Evolutionary conservation across 2,888 invertebrate species (phyloP), one percentile per base, ranked within the genome.

Genomic region (Polietes domitor): DNA sequence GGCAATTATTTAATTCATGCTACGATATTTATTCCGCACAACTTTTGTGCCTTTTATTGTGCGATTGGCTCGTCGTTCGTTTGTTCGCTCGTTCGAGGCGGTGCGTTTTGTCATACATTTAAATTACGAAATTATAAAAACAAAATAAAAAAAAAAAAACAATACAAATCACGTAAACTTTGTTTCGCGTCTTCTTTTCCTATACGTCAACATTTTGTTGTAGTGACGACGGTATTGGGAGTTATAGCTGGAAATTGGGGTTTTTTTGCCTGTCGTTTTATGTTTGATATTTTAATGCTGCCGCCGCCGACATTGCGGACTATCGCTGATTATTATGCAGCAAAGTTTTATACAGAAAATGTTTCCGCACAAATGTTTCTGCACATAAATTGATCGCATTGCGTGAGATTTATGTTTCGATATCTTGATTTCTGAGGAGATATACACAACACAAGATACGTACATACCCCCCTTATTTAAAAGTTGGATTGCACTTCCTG

Each of bases 81-180:
- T 47, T 21, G 47, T 47, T 32, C 47, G 47, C 12, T n/a, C 7
- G 5, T 47, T 5, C 47, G 47, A 47, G 2, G 53, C 19, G 47
- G 2, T 82, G 73, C 63, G 70, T 26, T 80, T 24, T 72, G 75
- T 47, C 77, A 75, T 77, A 63, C 83, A 80, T 84, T 75, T 77
- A 75, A 83, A 80, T 84, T 71, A 76, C 70, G 47, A 75, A 37
- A 65, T 65, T 65, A 37, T 32, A 63, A 17, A 50, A 58, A 24
- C 4, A 19, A 55, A 55, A 55, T 24, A 41, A 32, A 41, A 41
- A 41, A 41, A 41, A 2, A 41, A 47, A 47, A 47, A n/a, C 47
- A 4, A 47, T 10, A 47, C 47, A n/a, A n/a, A 47, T 37, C 37
- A 37, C 47, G 47, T 6, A 41, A 5, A 41, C 50, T 50, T 19